phyloP scores from a whole-genome alignment of 1,140 invertebrate species.

The Pomacea maculata region DNA sequence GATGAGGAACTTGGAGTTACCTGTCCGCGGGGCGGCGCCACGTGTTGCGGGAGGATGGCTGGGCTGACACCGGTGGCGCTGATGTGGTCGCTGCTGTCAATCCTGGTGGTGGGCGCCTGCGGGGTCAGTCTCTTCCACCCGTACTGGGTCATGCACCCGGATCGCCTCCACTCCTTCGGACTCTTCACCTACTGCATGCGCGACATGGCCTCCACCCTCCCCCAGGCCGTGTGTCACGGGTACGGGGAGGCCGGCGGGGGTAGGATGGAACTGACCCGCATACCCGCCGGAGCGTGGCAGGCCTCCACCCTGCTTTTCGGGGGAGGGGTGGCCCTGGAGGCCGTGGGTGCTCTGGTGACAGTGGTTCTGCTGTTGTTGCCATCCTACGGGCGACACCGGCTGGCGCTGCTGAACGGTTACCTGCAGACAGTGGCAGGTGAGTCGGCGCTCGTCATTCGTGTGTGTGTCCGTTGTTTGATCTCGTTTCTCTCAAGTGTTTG shows the following conservation, averaged over 20 bases:
- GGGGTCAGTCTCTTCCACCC: conserved; percentile 58
- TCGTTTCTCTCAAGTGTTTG: no score
- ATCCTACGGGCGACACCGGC: conserved; percentile 31
- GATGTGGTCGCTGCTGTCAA: conserved; percentile 59
- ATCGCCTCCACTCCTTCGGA: conserved; percentile 51
- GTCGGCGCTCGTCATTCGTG: background rate
- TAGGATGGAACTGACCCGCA: conserved; percentile 43
- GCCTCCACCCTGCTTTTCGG: conserved; percentile 58
- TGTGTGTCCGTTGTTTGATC: background rate
- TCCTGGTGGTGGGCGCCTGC: conserved; percentile 52
- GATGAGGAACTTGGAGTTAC: background rate
- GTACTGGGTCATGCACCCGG: conserved; percentile 54
- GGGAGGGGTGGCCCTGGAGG: conserved; percentile 54
- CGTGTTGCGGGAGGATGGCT: conserved; percentile 7
- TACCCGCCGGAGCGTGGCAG: conserved; percentile 59
- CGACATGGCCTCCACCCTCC: conserved; percentile 4
- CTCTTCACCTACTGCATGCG: conserved; percentile 47
- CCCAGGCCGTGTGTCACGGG: conserved; percentile 31
- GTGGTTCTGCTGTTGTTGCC: conserved; percentile 42
- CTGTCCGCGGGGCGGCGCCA: background rate
- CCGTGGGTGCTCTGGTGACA: conserved; percentile 45
- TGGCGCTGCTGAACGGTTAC: conserved; percentile 54
- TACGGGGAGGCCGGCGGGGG: conserved; percentile 32
- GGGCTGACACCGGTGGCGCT: conserved; percentile 44
- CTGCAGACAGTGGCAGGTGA: conserved; percentile 56